phyloP scores from a whole-genome alignment of 1,140 invertebrate genomes.

The Dermatophagoides farinae region DNA sequence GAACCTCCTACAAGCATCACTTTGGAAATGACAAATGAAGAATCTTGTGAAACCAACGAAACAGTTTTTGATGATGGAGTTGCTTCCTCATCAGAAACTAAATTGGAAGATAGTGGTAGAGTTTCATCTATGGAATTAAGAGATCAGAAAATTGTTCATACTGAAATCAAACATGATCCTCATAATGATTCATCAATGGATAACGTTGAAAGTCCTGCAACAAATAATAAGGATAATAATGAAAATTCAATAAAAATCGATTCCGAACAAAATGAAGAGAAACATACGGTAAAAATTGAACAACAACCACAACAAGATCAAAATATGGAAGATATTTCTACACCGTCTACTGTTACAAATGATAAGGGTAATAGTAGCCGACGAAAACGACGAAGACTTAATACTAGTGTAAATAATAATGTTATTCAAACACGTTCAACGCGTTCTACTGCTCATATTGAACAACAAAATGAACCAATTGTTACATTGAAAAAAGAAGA shows the following conservation, averaged over 20 bases:
- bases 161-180: neutral
- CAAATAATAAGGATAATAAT: neutral
- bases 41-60: no score
- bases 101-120: neutral
- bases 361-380: neutral
- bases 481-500: neutral
- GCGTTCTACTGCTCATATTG: neutral
- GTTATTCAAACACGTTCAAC: neutral
- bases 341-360: neutral
- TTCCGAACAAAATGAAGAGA: neutral
- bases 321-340: neutral
- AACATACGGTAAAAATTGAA: neutral
- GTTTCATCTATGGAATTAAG: neutral
- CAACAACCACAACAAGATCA: neutral
- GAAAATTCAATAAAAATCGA: neutral
- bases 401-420: neutral
- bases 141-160: neutral
- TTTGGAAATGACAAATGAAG: no score
- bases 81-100: no score
- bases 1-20: neutral
- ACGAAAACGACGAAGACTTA: neutral
- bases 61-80: no score
- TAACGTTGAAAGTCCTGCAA: constrained; percentile 8
- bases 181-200: constrained; percentile 19
- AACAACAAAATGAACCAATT: neutral